Evolutionary conservation across 2,113 vertebrate genomes (phyloP).

Genomic region (Mormyrus iriodes): DNA sequence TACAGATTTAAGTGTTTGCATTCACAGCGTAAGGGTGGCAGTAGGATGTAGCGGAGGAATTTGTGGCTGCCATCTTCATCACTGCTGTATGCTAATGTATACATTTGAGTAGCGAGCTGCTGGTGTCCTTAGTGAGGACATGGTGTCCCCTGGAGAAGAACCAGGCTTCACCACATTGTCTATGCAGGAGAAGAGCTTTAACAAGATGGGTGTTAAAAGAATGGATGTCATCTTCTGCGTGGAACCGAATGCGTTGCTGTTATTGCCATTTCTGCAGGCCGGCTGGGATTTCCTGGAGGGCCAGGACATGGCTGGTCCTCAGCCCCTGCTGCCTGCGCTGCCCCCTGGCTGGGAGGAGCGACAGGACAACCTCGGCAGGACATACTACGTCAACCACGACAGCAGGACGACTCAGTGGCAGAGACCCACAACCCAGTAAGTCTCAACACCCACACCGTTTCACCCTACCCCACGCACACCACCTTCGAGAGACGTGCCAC

Average conservation of each 20-base stretch:
- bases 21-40: not conserved
- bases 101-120: conserved; percentile 18
- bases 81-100: not conserved
- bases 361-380: conserved; percentile 90
- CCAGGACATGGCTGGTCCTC: conserved; percentile 73
- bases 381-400: conserved; percentile 88
- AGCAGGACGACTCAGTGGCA: conserved; percentile 89
- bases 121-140: conserved; percentile 19
- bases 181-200: not conserved
- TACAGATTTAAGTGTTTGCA: not conserved
- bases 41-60: not conserved
- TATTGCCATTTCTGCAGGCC: conserved; percentile 57
- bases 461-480: not conserved
- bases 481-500: not conserved
- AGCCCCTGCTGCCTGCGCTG: conserved; percentile 67
- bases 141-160: not conserved
- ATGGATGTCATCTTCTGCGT: no score
- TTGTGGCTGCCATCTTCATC: not conserved
- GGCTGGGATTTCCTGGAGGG: conserved; percentile 89
- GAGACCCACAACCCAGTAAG: conserved; percentile 81
- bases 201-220: not conserved
- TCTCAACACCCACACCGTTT: not conserved
- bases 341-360: conserved; percentile 94
- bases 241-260: not conserved
- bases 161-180: not conserved